Percentiles rank a stretch among this genome's conserved stretches.
phyloP scores from a whole-genome alignment of 2,888 invertebrate genomes.

The Eupelmus urozonus region DNA sequence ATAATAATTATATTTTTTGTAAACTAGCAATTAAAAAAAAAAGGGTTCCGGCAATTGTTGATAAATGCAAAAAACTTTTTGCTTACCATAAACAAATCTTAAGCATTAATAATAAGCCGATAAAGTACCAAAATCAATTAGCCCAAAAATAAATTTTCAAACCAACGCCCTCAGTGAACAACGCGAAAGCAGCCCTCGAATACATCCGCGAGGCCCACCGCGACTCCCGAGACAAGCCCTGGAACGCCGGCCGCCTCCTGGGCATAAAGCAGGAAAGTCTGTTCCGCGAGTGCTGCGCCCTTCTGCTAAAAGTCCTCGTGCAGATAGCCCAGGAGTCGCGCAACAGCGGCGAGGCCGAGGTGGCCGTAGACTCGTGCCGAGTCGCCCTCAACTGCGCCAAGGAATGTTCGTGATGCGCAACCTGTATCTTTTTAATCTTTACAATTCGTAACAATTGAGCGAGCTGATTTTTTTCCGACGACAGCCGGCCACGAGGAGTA shows the following conservation, averaged over 20 bases:
- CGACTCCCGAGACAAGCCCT: conserved; percentile 61
- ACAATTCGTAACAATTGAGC: too few relatives aligned
- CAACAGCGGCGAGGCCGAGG: conserved; percentile 53
- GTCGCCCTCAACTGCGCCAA: conserved; percentile 54
- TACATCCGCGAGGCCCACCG: conserved; percentile 63
- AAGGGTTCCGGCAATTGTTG: too few relatives aligned
- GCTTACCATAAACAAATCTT: too few relatives aligned
- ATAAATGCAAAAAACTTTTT: too few relatives aligned
- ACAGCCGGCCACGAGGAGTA: conserved; percentile 64
- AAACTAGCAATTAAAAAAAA: too few relatives aligned
- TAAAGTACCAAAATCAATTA: too few relatives aligned
- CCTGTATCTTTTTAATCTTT: neutral
- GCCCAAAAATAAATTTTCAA: too few relatives aligned
- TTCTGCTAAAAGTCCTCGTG: conserved; percentile 64
- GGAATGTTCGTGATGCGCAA: conserved; percentile 33
- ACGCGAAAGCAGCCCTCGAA: conserved; percentile 58
- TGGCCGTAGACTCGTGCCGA: conserved; percentile 62
- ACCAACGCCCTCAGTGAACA: conserved; percentile 52
- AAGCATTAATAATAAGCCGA: too few relatives aligned
- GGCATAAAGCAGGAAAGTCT: conserved; percentile 61
- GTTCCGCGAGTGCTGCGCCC: conserved; percentile 64
- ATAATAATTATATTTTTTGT: too few relatives aligned
- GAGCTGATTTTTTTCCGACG: too few relatives aligned
- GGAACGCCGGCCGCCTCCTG: conserved; percentile 64
- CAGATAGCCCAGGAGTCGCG: conserved; percentile 57